Conservation (phyloP, 2,113 vertebrate genomes). For the Petaurus breviceps region DNA sequence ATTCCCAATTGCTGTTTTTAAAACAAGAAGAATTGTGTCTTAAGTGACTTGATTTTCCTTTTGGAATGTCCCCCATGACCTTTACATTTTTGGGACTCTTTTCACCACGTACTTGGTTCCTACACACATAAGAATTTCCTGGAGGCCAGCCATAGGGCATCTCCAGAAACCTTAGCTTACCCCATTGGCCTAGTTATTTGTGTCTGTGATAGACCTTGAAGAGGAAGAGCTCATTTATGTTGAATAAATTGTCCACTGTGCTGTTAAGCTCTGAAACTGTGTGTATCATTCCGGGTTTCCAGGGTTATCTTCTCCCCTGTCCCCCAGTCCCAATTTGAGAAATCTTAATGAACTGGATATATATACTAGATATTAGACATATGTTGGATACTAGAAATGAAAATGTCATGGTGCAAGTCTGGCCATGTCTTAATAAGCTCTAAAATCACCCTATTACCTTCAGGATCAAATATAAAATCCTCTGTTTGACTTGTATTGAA, state of each 20-base stretch:
- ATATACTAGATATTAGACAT: neutral
- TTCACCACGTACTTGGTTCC: conserved; percentile 14
- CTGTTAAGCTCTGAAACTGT: neutral
- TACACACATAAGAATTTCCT: neutral
- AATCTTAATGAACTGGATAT: neutral
- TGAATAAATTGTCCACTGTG: neutral
- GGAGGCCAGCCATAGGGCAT: neutral
- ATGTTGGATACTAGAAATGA: neutral
- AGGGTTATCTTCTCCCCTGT: neutral
- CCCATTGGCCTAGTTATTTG: neutral
- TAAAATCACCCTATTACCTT: neutral
- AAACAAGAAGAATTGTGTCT: conserved; percentile 31
- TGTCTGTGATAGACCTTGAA: neutral
- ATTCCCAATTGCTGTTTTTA: conserved; percentile 32
- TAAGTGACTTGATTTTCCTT: conserved; percentile 42
- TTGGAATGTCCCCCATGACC: conserved; percentile 7
- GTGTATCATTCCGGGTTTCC: neutral
- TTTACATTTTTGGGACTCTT: conserved; percentile 43
- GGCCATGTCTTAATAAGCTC: neutral
- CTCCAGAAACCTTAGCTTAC: neutral
- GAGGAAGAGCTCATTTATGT: neutral
- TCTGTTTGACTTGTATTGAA: neutral
- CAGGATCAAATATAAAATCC: neutral
- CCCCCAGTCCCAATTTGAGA: neutral
- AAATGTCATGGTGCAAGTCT: neutral